Evolutionary conservation across 2,113 vertebrate genomes (phyloP).

Genomic region (Hippopotamus amphibius): DNA sequence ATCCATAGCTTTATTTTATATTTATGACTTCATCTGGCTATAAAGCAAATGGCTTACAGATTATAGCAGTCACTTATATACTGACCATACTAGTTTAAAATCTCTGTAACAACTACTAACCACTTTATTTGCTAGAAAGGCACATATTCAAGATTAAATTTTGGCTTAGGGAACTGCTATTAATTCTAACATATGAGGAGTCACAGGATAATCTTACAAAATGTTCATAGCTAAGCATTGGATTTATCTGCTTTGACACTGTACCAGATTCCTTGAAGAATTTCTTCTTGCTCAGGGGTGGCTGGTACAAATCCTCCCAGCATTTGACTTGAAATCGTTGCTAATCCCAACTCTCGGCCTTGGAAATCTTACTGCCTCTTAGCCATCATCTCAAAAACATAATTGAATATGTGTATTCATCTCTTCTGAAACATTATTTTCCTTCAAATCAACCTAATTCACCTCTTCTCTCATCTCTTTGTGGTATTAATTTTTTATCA

Average conservation of each 20-base stretch:
- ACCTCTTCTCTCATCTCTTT: neutral
- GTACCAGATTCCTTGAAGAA: neutral
- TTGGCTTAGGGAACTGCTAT: neutral
- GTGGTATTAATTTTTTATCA: constrained; percentile 32
- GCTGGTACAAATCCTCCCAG: neutral
- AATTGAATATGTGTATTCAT: neutral
- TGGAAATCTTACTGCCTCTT: neutral
- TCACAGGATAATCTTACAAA: constrained; percentile 31
- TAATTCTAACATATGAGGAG: constrained; percentile 27
- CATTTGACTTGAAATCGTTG: neutral
- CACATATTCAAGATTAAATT: constrained; percentile 42
- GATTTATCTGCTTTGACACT: neutral
- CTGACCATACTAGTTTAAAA: constrained; percentile 24
- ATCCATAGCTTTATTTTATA: constrained; percentile 35
- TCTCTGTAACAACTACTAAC: neutral
- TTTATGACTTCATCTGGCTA: constrained; percentile 35
- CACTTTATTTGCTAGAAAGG: constrained; percentile 54
- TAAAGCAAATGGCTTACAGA: constrained; percentile 34
- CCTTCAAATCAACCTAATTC: neutral
- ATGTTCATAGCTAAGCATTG: neutral
- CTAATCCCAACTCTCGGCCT: neutral
- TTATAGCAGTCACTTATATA: constrained; percentile 16
- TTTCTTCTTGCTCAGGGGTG: neutral
- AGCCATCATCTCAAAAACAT: neutral
- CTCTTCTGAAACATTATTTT: constrained; percentile 16